Base-by-base conservation (phyloP, 2,113 vertebrate genomes). In the Antechinus stuartii region DNA sequence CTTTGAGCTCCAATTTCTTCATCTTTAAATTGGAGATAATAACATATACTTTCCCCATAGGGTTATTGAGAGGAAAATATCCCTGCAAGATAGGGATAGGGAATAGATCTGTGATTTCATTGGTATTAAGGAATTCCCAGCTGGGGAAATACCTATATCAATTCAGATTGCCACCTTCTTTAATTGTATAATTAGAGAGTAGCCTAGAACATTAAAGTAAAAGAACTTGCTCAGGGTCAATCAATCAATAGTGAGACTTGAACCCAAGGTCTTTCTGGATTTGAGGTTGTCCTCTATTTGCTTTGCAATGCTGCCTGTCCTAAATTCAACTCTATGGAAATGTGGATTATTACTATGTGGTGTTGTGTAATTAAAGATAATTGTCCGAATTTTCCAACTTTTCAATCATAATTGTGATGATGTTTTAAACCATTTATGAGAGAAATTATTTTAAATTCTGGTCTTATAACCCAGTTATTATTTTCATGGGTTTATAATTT, bases 351-450 rank as follows among this genome's bases (percentile, higher is more conserved):
- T 76, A n/a, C 68, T n/a, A 76, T n/a, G 68, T 57, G 26, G 3
- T 94, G 47, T 92, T 94, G 30, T 61, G 7, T 94, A 91, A 89
- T 11, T 95, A 57, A 92, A 92, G 95, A 91, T 57, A 93, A 93
- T 95, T 52, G 22, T 0, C 30, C 49, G 35, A 54, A 55, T 92
- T 96, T 91, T 96, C 92, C 24, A 53, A 53, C 26, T 90, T 94
- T 90, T 96, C 54, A 95, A 91, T 25, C 27, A 6, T 93, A 52
- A 23, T 3, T 90, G 6, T 54, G 54, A 68, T 93, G 76, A 14
- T 54, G 5, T 84, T 93, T 76, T 94, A 93, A 42, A 56, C 2
- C 93, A 16, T 47, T 22, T 49, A 57, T 93, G 35, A 68, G 14
- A 8, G 91, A 96, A 96, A 92, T 94, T 30, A 90, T 68, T 89